Conservation (phyloP, 2,113 vertebrate species). For the Bucco capensis region DNA sequence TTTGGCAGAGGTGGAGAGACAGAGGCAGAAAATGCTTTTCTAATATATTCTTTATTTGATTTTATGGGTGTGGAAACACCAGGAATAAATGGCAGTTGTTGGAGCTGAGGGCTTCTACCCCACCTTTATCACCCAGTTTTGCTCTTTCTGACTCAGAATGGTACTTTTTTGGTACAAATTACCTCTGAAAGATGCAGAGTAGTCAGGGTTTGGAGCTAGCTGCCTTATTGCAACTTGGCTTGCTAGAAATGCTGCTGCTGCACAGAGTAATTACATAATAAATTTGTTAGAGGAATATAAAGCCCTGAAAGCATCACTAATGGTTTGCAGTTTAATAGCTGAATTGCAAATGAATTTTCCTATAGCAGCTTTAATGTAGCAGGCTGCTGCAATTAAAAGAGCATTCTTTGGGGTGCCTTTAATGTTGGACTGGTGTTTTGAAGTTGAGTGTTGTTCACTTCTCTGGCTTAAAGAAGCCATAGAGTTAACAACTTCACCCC, state of each 20-base stretch:
- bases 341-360: conserved; percentile 73
- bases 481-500: not conserved
- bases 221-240: conserved; percentile 59
- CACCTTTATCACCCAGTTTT: rapidly evolving
- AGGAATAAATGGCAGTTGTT: not conserved
- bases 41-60: not conserved
- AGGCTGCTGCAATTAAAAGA: conserved; percentile 65
- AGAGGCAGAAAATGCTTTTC: not conserved
- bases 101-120: not conserved
- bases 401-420: conserved; percentile 58
- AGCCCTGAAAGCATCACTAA: conserved; percentile 70
- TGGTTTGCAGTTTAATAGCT: conserved; percentile 74
- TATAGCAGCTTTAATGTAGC: conserved; percentile 40
- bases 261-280: conserved; percentile 69
- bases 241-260: conserved; percentile 43
- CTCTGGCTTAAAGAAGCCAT: not conserved
- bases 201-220: conserved; percentile 23
- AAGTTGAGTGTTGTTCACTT: conserved; percentile 50
- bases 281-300: conserved; percentile 71
- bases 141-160: rapidly evolving
- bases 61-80: too few relatives aligned
- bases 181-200: conserved; percentile 11
- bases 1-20: not conserved
- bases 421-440: conserved; percentile 32
- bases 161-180: not conserved